Base-by-base conservation (phyloP, 1,140 invertebrate genomes). In the Danaus melanippus region DNA sequence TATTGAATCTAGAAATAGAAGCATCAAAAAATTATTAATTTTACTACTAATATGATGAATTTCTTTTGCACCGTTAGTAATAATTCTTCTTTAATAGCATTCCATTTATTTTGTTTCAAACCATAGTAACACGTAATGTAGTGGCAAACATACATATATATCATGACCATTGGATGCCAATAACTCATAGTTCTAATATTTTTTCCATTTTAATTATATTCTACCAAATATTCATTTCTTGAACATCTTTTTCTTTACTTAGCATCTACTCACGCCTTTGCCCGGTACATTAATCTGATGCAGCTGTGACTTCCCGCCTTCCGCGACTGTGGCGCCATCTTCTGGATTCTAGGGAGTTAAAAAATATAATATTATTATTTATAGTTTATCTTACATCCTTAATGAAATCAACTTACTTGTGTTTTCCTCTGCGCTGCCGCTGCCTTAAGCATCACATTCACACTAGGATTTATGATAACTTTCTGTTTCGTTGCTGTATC, bases 211-310 rank as follows among this genome's bases (percentile, higher is more conserved):
- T 32, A 7, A 32, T 32, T 32, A 32, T 32, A 32, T 32, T 32
- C 21, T 7, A 32, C 6, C 21, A 32, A 7, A 32, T 32, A 32
- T 3, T 32, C 2, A 7, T 32, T 7, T 32, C 21, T 32, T 32
- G 6, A 0, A 32, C 21, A 32, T 32, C 21, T 4, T 32, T 32
- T 7, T 32, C 21, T 32, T 32, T 32, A 32, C 21, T 32, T 32
- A 32, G 15, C 7, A 32, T 32, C 21, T 32, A 77, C 79, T 80
- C 77, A 91, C 89, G 74, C 92, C 91, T 87, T 91, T 90, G 10
- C 92, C 91, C 12, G 92, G 91, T 57, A 93, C 88, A 82, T 92
- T 92, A 52, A 93, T 91, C 71, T 92, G 91, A 85, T 93, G 92
- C 40, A 93, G 77, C 69, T 92, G 90, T 40, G 77, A 67, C 76